Evolutionary conservation across 2,888 invertebrate genomes (phyloP).

Genomic region (Dryomyza anilis): DNA sequence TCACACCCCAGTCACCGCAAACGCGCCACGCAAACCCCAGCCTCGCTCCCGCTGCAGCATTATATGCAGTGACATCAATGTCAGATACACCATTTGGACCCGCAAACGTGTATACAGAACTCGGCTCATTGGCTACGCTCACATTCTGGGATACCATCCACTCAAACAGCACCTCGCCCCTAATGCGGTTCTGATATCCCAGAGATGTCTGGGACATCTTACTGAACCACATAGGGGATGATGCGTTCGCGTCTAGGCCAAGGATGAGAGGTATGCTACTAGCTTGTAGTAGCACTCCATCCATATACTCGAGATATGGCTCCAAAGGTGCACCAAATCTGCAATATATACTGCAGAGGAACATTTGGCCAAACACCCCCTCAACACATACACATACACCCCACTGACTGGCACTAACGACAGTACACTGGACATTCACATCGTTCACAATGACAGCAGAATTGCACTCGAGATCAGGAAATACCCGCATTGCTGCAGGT

Average conservation of each 20-base stretch:
- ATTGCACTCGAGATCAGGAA: conserved; percentile 3
- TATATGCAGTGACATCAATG: background rate
- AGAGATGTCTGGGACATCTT: too few species aligned
- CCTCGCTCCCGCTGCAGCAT: background rate
- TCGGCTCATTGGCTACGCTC: background rate
- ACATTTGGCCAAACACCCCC: conserved; percentile 28
- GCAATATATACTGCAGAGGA: conserved; percentile 28
- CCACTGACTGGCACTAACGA: conserved; percentile 16
- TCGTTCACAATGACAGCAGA: conserved; percentile 24
- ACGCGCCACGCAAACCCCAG: background rate
- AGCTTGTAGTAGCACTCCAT: too few species aligned
- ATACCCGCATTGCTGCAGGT: background rate
- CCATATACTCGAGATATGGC: conserved; percentile 28
- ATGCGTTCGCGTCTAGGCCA: too few species aligned
- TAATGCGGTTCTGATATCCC: background rate
- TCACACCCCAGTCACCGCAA: background rate
- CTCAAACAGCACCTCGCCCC: background rate
- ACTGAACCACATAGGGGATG: too few species aligned
- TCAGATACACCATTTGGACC: background rate
- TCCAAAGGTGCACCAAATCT: conserved; percentile 8
- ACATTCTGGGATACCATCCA: too few species aligned
- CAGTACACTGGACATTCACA: conserved; percentile 23
- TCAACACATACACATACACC: conserved; percentile 33
- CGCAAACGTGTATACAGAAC: conserved; percentile 1
- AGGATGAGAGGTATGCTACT: too few species aligned